A percentile compares a stretch with the other conserved stretches of the same genome.
phyloP scores from a whole-genome alignment of 2,888 invertebrate genomes.

The Calameuta pallipes region DNA sequence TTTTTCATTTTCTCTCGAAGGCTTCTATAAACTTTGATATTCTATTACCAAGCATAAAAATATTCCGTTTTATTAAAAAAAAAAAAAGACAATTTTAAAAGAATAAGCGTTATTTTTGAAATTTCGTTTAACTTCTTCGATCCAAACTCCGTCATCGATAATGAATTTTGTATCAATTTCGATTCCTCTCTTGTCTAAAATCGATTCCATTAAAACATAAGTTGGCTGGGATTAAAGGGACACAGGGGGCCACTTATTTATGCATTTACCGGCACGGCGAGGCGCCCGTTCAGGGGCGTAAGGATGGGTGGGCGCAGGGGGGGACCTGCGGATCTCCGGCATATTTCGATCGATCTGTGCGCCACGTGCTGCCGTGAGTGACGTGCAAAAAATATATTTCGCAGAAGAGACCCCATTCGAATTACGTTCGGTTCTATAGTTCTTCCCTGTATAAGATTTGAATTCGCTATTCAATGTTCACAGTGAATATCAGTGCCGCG shows the following conservation, averaged over 20 bases:
- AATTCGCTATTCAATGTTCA: conserved; percentile 17
- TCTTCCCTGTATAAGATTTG: conserved; percentile 32
- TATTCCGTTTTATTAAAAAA: background rate
- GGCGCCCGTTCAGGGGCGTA: conserved; percentile 12
- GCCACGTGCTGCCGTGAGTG: conserved; percentile 56
- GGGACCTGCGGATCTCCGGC: conserved; percentile 34
- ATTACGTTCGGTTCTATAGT: conserved; percentile 28
- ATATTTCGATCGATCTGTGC: conserved; percentile 57
- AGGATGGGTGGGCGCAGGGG: conserved; percentile 7
- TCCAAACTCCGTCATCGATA: conserved; percentile 11
- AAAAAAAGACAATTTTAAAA: background rate
- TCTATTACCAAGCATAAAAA: background rate
- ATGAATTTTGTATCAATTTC: conserved; percentile 21
- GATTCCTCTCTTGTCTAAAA: conserved; percentile 18
- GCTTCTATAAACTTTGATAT: background rate
- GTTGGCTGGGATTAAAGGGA: conserved; percentile 37
- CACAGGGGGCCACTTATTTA: conserved; percentile 49
- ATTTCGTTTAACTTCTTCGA: background rate
- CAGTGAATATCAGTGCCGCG: background rate
- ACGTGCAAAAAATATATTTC: conserved; percentile 58
- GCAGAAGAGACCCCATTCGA: conserved; percentile 25
- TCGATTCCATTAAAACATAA: conserved; percentile 39
- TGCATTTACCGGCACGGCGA: conserved; percentile 44
- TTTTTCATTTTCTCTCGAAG: background rate
- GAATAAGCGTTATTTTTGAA: background rate